These are phyloP conservation scores for Willisornis vidua DNA, from an alignment of 2,113 vertebrate genomes.

Conservation along the genomic window DNA sequence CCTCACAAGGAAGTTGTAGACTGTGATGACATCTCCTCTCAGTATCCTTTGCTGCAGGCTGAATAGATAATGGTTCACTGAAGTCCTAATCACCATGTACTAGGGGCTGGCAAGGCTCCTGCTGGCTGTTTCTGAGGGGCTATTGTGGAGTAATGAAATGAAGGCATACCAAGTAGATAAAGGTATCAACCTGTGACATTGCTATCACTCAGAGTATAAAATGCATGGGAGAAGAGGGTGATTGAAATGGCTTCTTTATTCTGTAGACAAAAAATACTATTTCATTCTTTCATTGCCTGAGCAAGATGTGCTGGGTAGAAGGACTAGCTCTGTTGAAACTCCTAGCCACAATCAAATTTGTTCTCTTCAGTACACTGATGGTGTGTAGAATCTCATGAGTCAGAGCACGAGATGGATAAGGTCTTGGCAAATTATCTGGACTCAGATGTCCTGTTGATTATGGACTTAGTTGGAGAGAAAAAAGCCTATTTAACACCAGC, in stretches of 20 bases:
- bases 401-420: neutral
- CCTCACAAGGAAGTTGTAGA: neutral
- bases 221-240: neutral
- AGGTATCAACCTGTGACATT: neutral
- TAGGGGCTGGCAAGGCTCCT: neutral
- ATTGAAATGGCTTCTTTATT: neutral
- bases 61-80: neutral
- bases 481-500: neutral
- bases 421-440: neutral
- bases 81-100: neutral
- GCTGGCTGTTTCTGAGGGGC: neutral
- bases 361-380: neutral
- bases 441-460: conserved; percentile 10
- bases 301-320: neutral
- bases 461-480: neutral
- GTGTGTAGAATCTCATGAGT: neutral
- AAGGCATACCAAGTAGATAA: neutral
- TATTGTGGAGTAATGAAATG: neutral
- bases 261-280: neutral
- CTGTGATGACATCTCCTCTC: neutral
- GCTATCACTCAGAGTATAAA: neutral
- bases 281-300: neutral
- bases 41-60: neutral
- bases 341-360: neutral
- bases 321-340: neutral